phyloP scores from a whole-genome alignment of 2,113 vertebrate genomes.

The Lophura nycthemera region DNA sequence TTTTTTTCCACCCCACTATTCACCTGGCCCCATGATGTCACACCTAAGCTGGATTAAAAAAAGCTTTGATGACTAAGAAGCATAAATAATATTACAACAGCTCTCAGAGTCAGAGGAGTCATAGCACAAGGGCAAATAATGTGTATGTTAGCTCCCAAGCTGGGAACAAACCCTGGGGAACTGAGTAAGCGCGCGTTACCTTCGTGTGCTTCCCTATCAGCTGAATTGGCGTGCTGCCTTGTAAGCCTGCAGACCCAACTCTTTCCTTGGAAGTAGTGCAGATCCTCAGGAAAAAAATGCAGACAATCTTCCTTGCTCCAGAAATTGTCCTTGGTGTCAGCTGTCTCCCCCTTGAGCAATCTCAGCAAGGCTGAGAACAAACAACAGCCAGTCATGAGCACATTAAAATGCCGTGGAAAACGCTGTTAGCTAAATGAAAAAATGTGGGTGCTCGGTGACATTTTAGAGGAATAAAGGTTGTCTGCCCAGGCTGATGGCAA shows the following conservation, averaged over 20 bases:
- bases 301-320: slow-evolving; percentile 64
- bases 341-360: slow-evolving; percentile 58
- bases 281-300: background rate
- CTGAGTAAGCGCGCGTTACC: background rate
- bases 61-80: slow-evolving; percentile 20
- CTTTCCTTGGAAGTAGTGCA: slow-evolving; percentile 33
- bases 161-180: background rate
- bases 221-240: slow-evolving; percentile 29
- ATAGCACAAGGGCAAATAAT: slow-evolving; percentile 2
- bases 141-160: background rate
- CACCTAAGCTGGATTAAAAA: slow-evolving; percentile 38
- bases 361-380: slow-evolving; percentile 39
- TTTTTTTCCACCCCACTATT: background rate
- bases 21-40: slow-evolving; percentile 39
- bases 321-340: slow-evolving; percentile 69
- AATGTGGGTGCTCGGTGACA: background rate
- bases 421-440: background rate
- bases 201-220: background rate
- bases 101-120: slow-evolving; percentile 21
- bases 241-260: background rate
- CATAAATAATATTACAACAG: slow-evolving; percentile 40
- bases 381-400: background rate
- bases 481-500: background rate
- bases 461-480: background rate
- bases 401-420: background rate